Base-by-base conservation (phyloP, 1,140 invertebrate genomes). In the Euschistus heros region DNA sequence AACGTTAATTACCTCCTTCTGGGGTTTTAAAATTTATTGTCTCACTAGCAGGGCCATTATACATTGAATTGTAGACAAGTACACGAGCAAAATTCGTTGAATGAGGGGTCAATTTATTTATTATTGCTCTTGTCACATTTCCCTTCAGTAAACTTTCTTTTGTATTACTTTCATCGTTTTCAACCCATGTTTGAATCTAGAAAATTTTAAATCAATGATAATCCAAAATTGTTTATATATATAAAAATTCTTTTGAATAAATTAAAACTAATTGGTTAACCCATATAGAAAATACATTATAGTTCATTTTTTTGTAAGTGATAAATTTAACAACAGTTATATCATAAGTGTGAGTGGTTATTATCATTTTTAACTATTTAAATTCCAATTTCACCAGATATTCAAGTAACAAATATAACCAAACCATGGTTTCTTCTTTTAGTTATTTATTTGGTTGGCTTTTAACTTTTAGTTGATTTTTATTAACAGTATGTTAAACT, bases 11-110 rank as follows among this genome's bases (percentile, higher is more conserved):
- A 85, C 84, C 80, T 75, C 94, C 95, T 83, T 97, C 93, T 2
- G 91, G 91, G 10, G 91, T 97, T 52, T 86, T 80, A 73, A 98
- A 92, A 67, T 81, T 84, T 27, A 98, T 79, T 0, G 81, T 81
- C 69, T 93, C 87, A 70, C 92, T 95, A 2, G 88, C 79, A 17
- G 94, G 92, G 44, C 96, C 95, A 75, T 91, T 91, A 75, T 90
- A 93, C 68, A 84, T 80, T 55, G 90, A 91, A 75, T 98, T 99
- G 72, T 91, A 92, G 1, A 88, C 94, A 42, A 93, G 78, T 54
- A 98, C 89, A 67, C 88, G 83, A 0, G 92, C 93, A 73, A 84
- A 90, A 74, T 98, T 97, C 74, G 87, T 89, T 24, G 90, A 86
- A 75, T 87, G 88, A 0, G 96, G 93, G 64, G 91, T 86, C 71